Percentiles rank a stretch among this genome's conserved stretches.
These are phyloP conservation scores for Colletes latitarsis DNA, from an alignment of 1,140 invertebrate genomes.

Conservation along the genomic window DNA sequence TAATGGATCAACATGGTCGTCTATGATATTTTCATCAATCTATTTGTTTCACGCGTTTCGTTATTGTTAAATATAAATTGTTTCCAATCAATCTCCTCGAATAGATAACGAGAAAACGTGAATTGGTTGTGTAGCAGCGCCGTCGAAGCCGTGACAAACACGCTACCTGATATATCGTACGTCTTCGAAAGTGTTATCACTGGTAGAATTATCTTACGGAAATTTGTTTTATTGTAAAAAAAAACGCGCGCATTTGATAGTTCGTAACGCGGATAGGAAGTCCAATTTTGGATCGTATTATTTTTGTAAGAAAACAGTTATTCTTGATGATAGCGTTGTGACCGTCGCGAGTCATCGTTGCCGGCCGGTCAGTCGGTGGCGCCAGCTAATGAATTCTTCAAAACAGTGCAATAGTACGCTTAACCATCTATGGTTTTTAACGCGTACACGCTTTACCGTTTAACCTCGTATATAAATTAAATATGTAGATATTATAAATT, in stretches of 20 bases:
- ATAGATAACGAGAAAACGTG: constrained; percentile 25
- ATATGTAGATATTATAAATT: not conserved
- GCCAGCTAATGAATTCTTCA: constrained; percentile 47
- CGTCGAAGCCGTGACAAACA: constrained; percentile 20
- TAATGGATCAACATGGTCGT: not conserved
- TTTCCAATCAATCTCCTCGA: constrained; percentile 10
- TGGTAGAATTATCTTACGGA: not conserved
- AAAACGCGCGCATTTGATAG: not conserved
- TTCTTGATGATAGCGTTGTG: not conserved
- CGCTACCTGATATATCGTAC: not conserved
- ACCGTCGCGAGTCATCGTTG: constrained; percentile 48
- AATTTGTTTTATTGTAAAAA: not conserved
- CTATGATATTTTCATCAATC: not conserved
- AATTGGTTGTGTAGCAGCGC: constrained; percentile 10
- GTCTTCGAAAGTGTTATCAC: not conserved
- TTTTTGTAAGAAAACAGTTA: constrained; percentile 29
- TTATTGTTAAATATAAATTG: constrained; percentile 9
- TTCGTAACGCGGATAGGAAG: too few relatives aligned
- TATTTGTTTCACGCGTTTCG: not conserved
- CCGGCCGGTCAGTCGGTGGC: constrained; percentile 61
- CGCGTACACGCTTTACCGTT: not conserved
- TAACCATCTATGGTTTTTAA: not conserved
- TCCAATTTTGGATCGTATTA: constrained; percentile 35
- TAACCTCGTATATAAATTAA: too few relatives aligned
- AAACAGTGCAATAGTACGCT: constrained; percentile 33